Evolutionary conservation across 2,888 invertebrate genomes (phyloP).

Genomic region (Apodemia hepburni): DNA sequence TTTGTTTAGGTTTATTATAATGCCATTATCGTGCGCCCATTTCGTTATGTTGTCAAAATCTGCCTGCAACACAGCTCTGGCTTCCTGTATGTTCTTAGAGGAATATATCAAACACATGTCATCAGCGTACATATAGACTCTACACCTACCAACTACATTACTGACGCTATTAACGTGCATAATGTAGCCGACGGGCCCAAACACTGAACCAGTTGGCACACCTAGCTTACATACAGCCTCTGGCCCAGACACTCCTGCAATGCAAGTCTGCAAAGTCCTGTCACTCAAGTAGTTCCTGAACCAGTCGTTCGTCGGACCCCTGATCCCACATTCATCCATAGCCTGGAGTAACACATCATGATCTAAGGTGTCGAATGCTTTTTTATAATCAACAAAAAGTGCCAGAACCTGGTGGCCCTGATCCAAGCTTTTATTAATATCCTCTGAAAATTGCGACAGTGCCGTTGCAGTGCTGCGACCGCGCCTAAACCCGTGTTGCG

Average conservation of each 20-base stretch:
- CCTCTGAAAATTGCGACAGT: constrained; percentile 14
- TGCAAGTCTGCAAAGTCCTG: not conserved
- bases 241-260: not conserved
- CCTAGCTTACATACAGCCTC: not conserved
- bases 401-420: constrained; percentile 1
- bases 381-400: not conserved
- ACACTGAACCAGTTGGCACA: constrained; percentile 31
- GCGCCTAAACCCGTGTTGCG: constrained; percentile 16
- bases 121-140: constrained; percentile 31
- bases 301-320: constrained; percentile 24
- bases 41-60: constrained; percentile 24
- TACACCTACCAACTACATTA: constrained; percentile 26
- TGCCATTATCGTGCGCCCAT: constrained; percentile 30
- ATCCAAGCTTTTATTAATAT: constrained; percentile 16
- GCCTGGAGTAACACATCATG: constrained; percentile 26
- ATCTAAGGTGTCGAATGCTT: constrained; percentile 29
- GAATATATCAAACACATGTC: constrained; percentile 29
- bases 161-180: constrained; percentile 29
- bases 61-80: constrained; percentile 15
- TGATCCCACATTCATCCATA: constrained; percentile 27
- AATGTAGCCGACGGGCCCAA: constrained; percentile 30
- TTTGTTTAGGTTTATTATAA: constrained; percentile 7
- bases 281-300: constrained; percentile 15
- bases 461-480: constrained; percentile 15
- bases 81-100: constrained; percentile 13